Conservation (phyloP, 1,140 invertebrate genomes). For the Trialeurodes vaporariorum region DNA sequence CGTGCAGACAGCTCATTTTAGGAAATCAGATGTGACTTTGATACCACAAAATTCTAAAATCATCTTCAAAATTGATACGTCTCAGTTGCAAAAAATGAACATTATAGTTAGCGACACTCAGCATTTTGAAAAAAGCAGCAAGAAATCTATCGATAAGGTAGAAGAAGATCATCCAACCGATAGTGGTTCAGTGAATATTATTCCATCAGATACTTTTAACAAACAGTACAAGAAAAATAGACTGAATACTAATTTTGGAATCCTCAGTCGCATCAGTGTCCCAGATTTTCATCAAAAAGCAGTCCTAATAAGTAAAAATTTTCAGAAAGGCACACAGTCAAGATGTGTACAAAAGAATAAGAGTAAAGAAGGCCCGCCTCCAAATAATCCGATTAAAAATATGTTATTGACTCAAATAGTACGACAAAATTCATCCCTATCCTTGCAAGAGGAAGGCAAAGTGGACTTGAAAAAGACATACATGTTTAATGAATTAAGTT, state of each 20-base stretch:
- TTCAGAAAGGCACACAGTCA: no score
- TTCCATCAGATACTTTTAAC: neutral
- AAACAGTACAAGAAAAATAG: neutral
- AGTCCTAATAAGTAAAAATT: neutral
- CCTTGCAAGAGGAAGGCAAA: neutral
- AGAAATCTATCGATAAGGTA: no score
- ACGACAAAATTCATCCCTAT: neutral
- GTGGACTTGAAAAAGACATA: neutral
- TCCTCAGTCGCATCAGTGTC: neutral
- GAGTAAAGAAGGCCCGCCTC: neutral
- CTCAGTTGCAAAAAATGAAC: neutral
- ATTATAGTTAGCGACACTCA: no score
- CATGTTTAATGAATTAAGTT: neutral
- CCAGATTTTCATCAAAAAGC: neutral
- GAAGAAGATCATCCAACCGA: neutral
- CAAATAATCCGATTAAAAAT: neutral
- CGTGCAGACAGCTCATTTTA: neutral
- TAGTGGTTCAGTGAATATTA: neutral
- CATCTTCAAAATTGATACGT: neutral
- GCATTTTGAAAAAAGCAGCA: neutral
- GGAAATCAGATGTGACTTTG: neutral
- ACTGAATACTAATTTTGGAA: neutral
- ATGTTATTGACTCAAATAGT: neutral
- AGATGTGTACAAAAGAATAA: neutral
- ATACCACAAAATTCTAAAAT: neutral